These are phyloP conservation scores for Sphenopsis melanotis DNA, from an alignment of 2,797 vertebrate genomes.

Conservation along the genomic window DNA sequence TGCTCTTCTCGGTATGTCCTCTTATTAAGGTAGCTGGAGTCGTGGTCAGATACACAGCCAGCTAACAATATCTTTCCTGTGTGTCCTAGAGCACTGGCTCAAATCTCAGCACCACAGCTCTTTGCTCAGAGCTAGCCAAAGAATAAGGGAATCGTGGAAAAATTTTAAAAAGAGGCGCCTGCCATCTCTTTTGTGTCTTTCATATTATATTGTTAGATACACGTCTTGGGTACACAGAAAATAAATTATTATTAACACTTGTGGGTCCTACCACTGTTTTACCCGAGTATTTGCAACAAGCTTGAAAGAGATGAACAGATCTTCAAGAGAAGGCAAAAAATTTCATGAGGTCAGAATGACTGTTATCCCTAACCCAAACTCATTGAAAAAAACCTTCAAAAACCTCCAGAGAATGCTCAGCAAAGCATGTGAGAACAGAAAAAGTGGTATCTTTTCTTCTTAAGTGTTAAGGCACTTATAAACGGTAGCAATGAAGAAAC, in stretches of 20 bases:
- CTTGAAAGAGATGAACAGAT: background rate
- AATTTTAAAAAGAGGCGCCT: background rate
- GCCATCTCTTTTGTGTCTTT: background rate
- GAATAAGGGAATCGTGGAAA: background rate
- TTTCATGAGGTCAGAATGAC: background rate
- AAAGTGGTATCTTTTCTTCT: background rate
- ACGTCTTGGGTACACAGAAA: background rate
- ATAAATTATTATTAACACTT: background rate
- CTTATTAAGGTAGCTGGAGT: background rate
- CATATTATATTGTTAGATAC: background rate
- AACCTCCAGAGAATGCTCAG: background rate
- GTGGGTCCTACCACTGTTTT: background rate
- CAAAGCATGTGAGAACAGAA: background rate
- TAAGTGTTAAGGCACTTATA: background rate
- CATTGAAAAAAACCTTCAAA: background rate
- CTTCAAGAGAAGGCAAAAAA: background rate
- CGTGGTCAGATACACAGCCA: background rate
- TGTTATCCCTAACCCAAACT: background rate
- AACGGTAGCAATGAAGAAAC: background rate
- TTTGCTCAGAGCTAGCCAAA: background rate
- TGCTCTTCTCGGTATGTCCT: background rate
- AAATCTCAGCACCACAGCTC: background rate
- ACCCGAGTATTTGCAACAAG: background rate
- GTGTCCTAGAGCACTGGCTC: background rate
- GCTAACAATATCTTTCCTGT: background rate